These are phyloP conservation scores for Poecilus cupreus DNA, from an alignment of 2,888 invertebrate genomes.

Conservation along the genomic window DNA sequence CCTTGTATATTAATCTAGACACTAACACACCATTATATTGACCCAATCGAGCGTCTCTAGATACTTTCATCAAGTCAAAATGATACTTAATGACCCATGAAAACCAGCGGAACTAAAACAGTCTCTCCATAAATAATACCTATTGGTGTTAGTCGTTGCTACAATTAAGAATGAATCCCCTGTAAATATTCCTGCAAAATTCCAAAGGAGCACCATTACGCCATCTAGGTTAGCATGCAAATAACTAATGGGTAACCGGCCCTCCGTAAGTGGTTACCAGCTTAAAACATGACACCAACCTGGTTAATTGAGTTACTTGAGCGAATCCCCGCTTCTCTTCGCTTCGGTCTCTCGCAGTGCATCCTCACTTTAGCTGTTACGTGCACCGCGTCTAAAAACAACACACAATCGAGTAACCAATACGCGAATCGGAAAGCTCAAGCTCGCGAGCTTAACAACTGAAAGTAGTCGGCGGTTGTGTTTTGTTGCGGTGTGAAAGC, in stretches of 20 bases:
- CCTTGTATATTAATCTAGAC: too few relatives aligned
- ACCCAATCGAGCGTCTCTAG: too few relatives aligned
- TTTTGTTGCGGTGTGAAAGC: background rate
- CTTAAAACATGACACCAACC: conserved; percentile 32
- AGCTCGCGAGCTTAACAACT: background rate
- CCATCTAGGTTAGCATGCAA: conserved; percentile 26
- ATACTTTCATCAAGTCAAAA: too few relatives aligned
- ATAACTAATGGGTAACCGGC: conserved; percentile 25
- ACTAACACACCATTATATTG: too few relatives aligned
- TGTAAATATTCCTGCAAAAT: background rate
- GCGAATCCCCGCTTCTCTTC: background rate
- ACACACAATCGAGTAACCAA: background rate
- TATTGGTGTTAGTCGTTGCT: too few relatives aligned
- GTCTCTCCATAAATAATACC: too few relatives aligned
- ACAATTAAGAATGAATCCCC: too few relatives aligned
- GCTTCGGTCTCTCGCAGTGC: background rate
- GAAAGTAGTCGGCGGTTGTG: background rate
- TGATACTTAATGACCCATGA: too few relatives aligned
- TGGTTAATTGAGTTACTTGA: conserved; percentile 48
- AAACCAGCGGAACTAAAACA: too few relatives aligned
- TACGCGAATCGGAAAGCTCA: background rate
- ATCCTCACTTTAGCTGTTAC: background rate
- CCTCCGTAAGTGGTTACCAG: background rate
- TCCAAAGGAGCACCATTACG: background rate
- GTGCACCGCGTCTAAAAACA: background rate